Evolutionary conservation across 92 coral and sea anemone genomes (phyloP), one percentile per base, ranked within the genome.

Genomic region (Zoanthus gigantus): DNA sequence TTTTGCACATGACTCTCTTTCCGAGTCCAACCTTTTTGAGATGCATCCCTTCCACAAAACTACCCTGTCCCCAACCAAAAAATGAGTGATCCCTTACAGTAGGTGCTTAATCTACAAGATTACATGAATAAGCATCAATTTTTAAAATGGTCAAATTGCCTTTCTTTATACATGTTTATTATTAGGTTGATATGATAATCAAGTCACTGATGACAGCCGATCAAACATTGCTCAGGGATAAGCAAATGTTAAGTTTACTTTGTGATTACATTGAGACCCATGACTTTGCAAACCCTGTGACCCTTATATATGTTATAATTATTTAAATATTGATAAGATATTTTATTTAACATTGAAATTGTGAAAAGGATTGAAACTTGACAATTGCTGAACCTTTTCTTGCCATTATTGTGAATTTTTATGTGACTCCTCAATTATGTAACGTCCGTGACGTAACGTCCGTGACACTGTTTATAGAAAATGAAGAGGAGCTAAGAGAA

Each of bases 391-490:
- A 18, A 67, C 37, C 37, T 18, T 18, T 67, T 28, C 72, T 18
- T 67, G 37, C 34, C 72, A 67, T 67, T 67, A 67, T 18, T 67
- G 34, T 67, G 72, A 18, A 28, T 67, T 67, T 67, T 67, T 67
- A 67, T 67, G 34, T 67, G 72, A 67, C 72, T 28, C 72, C 34
- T 67, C 37, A 67, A 67, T 28, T 18, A 67, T 67, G 72, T 67
- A 67, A 67, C 72, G 72, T 67, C 72, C 72, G 72, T 67, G 72
- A 67, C 72, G 72, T 67, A 67, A 67, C 72, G 72, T 67, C 72
- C 72, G 72, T 67, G 72, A 67, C 72, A 67, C 72, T 67, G 37
- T 67, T 65, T 65, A 65, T 65, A 65, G 71, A 65, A 65, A 65
- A 65, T 65, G 71, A 65, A 65, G 71, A 65, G 71, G 71, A 65